Percentiles rank a stretch among this genome's conserved stretches.
These are phyloP conservation scores for Eretmocerus hayati DNA, from an alignment of 2,888 invertebrate species.

Conservation along the genomic window DNA sequence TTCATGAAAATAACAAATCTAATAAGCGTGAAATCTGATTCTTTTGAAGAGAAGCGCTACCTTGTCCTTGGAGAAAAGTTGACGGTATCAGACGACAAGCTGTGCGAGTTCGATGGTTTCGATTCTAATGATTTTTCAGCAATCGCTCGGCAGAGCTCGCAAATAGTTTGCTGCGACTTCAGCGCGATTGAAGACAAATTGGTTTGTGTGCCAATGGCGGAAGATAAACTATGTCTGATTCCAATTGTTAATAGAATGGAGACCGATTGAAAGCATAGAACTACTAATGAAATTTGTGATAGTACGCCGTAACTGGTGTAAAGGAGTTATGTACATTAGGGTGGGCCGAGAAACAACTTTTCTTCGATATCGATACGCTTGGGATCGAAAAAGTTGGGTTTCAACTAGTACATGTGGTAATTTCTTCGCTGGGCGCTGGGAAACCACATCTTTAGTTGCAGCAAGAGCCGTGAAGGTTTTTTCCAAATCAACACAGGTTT, in stretches of 20 bases:
- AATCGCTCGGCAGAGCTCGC: background rate
- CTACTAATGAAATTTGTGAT: too few relatives aligned
- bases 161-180: background rate
- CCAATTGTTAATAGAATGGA: background rate
- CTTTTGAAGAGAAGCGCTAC: background rate
- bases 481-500: too few relatives aligned
- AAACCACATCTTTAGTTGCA: too few relatives aligned
- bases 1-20: background rate
- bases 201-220: background rate
- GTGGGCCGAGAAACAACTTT: too few relatives aligned
- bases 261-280: conserved; percentile 5
- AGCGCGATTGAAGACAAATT: background rate
- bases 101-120: background rate
- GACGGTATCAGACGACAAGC: background rate
- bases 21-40: background rate
- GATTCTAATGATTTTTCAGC: background rate
- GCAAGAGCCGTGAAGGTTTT: too few relatives aligned
- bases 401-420: too few relatives aligned
- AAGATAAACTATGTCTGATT: background rate
- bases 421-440: too few relatives aligned
- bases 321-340: too few relatives aligned
- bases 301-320: too few relatives aligned
- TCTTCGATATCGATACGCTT: too few relatives aligned
- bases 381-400: too few relatives aligned
- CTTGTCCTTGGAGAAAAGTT: background rate